Base-by-base conservation (phyloP, 2,888 invertebrate genomes). In the Sussaba pulchella region DNA sequence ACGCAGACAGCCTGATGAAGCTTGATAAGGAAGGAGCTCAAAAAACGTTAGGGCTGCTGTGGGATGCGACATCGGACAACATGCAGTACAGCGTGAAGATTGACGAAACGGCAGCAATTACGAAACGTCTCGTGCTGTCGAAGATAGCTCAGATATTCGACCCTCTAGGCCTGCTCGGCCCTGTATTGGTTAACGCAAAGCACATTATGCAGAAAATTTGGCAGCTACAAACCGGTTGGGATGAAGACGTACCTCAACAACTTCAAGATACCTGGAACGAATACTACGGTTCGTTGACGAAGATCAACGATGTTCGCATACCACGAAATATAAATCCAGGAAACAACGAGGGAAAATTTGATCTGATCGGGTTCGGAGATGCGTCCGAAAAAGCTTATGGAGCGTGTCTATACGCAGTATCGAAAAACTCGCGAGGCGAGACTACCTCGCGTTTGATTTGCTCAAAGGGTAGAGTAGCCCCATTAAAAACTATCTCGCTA, bases 321-420 rank as follows among this genome's bases (percentile, higher is more conserved):
- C 4, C 8, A 19, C 67, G 76, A 19, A 69, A 64, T n/a, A 21
- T 77, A 0, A 59, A 21, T 57, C 69, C 67, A 8, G 17, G 26
- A 6, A 75, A 75, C 21, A 12, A 2, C 6, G 19, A 26, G 0
- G 50, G 9, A 8, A 43, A 17, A 2, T 77, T 81, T 19, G 57
- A 69, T 26, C 24, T 87, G 0, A 81, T 85, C 43, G 85, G 86
- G 0, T 86, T 86, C 64, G 36, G 79, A 0, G 87, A 88, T 47
- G 82, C 86, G 0, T 83, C 82, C 1, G 79, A 82, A 24, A 57
- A 17, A 8, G 85, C 81, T 0, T 86, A 84, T 54, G 86, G 86
- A 4, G 85, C 84, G 0, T 82, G 83, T 12, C 41, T 86, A 1
- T 87, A 85, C 52, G 31, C 64, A 17, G 39, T 61, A 0, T 59